Conservation (phyloP, 2,113 vertebrate species). For the Pangasianodon hypophthalmus region DNA sequence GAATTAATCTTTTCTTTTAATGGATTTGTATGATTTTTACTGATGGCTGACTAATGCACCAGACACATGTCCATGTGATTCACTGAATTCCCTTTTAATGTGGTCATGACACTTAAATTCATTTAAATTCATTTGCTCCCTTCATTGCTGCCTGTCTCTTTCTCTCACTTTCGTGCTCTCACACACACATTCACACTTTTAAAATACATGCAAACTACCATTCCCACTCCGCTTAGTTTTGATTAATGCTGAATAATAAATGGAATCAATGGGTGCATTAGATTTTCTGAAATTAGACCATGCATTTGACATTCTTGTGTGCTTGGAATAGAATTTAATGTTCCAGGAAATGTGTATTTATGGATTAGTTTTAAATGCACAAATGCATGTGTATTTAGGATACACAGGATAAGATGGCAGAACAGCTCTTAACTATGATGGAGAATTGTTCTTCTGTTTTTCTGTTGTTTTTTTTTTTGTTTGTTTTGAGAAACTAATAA, state of each 20-base stretch:
- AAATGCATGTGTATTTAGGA: background rate
- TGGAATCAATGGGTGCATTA: slow-evolving; percentile 31
- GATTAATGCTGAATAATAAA: slow-evolving; percentile 51
- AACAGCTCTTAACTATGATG: background rate
- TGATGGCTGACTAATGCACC: slow-evolving; percentile 26
- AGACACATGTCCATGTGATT: slow-evolving; percentile 20
- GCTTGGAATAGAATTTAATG: background rate
- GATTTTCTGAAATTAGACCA: slow-evolving; percentile 39
- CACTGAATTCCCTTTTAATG: slow-evolving; percentile 16
- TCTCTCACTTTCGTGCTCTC: slow-evolving; percentile 1
- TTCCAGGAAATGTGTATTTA: background rate
- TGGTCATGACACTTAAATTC: slow-evolving; percentile 28
- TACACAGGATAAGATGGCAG: background rate
- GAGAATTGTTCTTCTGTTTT: background rate
- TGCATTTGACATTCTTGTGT: slow-evolving; percentile 31
- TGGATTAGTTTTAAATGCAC: background rate
- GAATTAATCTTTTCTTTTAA: slow-evolving; percentile 31
- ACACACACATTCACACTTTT: slow-evolving; percentile 8
- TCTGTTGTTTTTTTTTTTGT: background rate
- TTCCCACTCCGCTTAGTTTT: slow-evolving; percentile 33
- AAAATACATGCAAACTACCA: slow-evolving; percentile 1
- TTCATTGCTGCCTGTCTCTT: slow-evolving; percentile 3
- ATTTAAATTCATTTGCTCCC: slow-evolving; percentile 10
- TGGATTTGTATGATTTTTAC: slow-evolving; percentile 21
- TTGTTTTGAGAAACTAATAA: background rate